Evolutionary conservation across 2,797 vertebrate genomes (phyloP), one percentile per base, ranked within the genome.

Genomic region (Hippopotamyrus pictus): DNA sequence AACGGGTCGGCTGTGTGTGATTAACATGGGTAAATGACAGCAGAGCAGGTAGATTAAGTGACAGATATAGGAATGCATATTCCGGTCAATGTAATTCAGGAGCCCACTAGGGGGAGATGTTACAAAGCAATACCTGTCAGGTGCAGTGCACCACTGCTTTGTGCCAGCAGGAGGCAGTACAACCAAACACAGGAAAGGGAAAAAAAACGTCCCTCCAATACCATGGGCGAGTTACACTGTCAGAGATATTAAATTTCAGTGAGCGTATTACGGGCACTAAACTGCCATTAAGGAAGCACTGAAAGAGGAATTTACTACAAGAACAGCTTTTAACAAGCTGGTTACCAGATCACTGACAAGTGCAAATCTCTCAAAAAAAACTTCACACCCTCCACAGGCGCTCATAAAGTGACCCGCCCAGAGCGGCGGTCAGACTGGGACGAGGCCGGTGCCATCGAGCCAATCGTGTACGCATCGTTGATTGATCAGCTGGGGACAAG

Each of bases 261-360:
- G 44, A 84, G 46, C 0, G 22, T 25, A 84, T 22, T 11, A 51
- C n/a, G 0, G 46, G 83, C 44, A 51, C 17, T n/a, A 12, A 85
- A 85, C 44, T 29, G 14, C 44, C 22, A 85, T 25, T 25, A 48
- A 12, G 44, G n/a, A 48, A 85, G 82, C n/a, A 85, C 44, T 11
- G 48, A 29, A 85, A 29, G 9, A 25, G 44, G 17, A 29, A 50
- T 25, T 85, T 25, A 50, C 12, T 85, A 25, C 44, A 29, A 25
- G 46, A 85, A 25, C 19, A 84, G 48, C 46, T 48, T 84, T 51
- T 84, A 84, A 84, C 48, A 12, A 85, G 44, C 46, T 12, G 9
- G n/a, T 85, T 50, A 85, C 44, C 48, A 85, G n/a, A 85, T 76
- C 37, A 84, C 82, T 84, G 41, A 84, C 82, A 84, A 44, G 82